Evolutionary conservation across 92 coral and sea anemone species (phyloP).

Genomic region (Micromussa lordhowensis): DNA sequence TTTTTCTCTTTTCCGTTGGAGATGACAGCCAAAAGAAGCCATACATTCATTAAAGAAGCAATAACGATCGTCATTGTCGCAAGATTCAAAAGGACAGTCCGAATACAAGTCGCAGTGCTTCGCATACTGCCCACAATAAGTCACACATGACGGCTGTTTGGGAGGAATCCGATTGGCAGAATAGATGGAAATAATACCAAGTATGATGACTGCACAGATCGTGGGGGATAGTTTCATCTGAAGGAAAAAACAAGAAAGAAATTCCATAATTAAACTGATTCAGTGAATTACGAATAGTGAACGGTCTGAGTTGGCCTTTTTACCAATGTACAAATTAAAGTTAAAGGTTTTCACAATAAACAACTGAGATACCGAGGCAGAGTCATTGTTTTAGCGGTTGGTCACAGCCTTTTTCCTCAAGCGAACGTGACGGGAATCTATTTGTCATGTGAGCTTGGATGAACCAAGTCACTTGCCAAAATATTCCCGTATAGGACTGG

Average conservation of each 20-base stretch:
- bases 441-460: no score
- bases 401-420: no score
- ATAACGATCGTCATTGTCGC: neutral
- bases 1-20: neutral
- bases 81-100: neutral
- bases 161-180: slow-evolving; percentile 14
- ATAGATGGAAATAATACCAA: slow-evolving; percentile 1
- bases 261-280: no score
- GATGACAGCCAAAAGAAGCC: neutral
- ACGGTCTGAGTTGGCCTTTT: no score
- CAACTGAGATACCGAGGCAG: no score
- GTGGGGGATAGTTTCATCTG: slow-evolving; percentile 18
- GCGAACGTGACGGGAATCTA: no score
- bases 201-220: neutral
- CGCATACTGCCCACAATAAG: neutral
- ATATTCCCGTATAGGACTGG: no score
- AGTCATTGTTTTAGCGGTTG: no score
- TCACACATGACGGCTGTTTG: neutral
- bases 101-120: neutral
- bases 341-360: no score
- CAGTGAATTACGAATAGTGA: no score
- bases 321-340: no score
- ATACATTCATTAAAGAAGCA: neutral
- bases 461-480: no score
- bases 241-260: neutral